Percentiles rank a stretch among this genome's conserved stretches.
phyloP scores from a whole-genome alignment of 2,888 invertebrate species.

The Diaphora mendica region DNA sequence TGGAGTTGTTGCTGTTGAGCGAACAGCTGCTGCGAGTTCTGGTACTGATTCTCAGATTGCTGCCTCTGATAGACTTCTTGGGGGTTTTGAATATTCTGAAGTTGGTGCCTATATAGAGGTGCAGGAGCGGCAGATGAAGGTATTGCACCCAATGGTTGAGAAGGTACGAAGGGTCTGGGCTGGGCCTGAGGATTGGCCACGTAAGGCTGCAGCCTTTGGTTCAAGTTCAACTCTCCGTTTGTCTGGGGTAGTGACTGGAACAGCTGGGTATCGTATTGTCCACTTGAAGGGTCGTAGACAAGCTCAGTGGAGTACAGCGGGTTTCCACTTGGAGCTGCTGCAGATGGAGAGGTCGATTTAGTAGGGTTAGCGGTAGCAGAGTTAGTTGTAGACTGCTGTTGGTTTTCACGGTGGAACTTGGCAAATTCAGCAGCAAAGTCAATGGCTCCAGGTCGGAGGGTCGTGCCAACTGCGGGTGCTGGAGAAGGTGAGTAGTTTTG shows the following conservation, averaged over 20 bases:
- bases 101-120: conserved; percentile 83
- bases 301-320: conserved; percentile 92
- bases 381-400: conserved; percentile 84
- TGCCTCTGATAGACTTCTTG: conserved; percentile 87
- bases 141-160: conserved; percentile 85
- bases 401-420: conserved; percentile 90
- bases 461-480: conserved; percentile 65
- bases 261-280: conserved; percentile 92
- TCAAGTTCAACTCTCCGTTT: conserved; percentile 90
- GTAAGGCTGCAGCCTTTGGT: conserved; percentile 91
- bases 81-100: conserved; percentile 66
- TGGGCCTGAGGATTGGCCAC: conserved; percentile 88
- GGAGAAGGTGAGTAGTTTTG: conserved; percentile 75
- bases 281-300: conserved; percentile 91
- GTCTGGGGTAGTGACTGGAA: conserved; percentile 92
- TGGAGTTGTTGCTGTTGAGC: conserved; percentile 90
- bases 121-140: conserved; percentile 67
- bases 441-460: conserved; percentile 71
- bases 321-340: conserved; percentile 82
- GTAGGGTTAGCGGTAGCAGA: conserved; percentile 70
- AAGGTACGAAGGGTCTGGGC: conserved; percentile 84
- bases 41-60: conserved; percentile 86
- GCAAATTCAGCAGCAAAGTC: conserved; percentile 92
- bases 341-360: conserved; percentile 64
- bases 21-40: conserved; percentile 88